phyloP scores from a whole-genome alignment of 1,140 invertebrate species.

The Zeugodacus cucurbitae region DNA sequence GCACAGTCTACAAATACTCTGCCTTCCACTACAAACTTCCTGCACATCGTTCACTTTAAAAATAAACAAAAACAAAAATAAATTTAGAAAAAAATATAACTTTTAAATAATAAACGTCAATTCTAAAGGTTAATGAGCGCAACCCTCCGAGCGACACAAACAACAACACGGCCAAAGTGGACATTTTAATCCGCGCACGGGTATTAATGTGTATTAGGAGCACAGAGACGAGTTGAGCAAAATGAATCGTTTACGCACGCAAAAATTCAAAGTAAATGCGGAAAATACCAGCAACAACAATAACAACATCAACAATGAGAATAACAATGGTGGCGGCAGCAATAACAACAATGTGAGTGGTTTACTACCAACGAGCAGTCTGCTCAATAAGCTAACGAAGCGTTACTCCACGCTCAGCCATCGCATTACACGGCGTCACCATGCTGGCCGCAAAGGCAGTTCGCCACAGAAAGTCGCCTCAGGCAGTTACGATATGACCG shows the following conservation, averaged over 20 bases:
- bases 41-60: not conserved
- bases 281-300: constrained; percentile 49
- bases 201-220: not conserved
- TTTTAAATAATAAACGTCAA: not conserved
- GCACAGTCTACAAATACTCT: not conserved
- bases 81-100: not conserved
- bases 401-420: constrained; percentile 61
- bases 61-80: not conserved
- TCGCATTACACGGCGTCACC: constrained; percentile 54
- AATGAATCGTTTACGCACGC: constrained; percentile 63
- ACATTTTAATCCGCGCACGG: not conserved
- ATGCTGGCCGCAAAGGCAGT: constrained; percentile 48
- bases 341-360: constrained; percentile 45
- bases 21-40: not conserved
- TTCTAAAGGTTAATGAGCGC: constrained; percentile 16
- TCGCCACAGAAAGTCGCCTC: constrained; percentile 53
- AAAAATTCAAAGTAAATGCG: constrained; percentile 58
- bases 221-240: not conserved
- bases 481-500: constrained; percentile 65
- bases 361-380: constrained; percentile 46
- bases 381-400: constrained; percentile 58
- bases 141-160: not conserved
- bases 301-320: constrained; percentile 45
- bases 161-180: not conserved
- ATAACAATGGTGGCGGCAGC: constrained; percentile 41